Base-by-base conservation (phyloP, 2,888 invertebrate genomes). In the Drosophila colorata region DNA sequence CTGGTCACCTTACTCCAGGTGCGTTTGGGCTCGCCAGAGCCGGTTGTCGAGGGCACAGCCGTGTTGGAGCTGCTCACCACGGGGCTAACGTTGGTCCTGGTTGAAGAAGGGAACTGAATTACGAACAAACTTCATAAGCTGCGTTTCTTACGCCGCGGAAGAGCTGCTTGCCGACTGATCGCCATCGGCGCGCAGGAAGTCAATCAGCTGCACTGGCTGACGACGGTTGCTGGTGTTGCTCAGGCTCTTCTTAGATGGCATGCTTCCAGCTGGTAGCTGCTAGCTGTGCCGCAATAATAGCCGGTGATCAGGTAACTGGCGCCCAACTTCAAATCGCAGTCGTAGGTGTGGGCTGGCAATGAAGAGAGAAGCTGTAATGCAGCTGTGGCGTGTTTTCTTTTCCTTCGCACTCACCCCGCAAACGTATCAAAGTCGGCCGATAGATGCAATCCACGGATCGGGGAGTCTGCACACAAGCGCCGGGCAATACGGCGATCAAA, bases 281-380 rank as follows among this genome's bases (percentile, higher is more conserved):
- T 65, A 4, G 83, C 46, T 6, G 73, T 55, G 43, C 69, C 83
- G 38, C 90, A 80, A 41, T 87, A 91, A 53, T 90, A 80, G 0
- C 92, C 91, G 4, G 83, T 89, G 8, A 90, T 58, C 3, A 80
- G 48, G 55, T 92, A 92, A 13, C 80, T 85, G 4, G 74, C 77
- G 7, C 92, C 92, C 43, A 92, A 61, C 28, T 78, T 79, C 4
- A 92, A 44, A 3, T 90, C 75, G 37, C 89, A 88, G 38, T 91
- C 89, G 83, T 86, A 77, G 0, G 81, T 72, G 72, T 90, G 82
- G 28, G 88, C 91, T 85, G 61, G 4, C 16, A 16, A 1, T 18
- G 4, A 6, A 13, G 41, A 18, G 5, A 14, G 20, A 14, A 25
- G 0, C 9, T 2, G 4, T n/a, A 14, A 6, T n/a, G 16, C 20